phyloP scores from a whole-genome alignment of 2,113 vertebrate species.

The Passer domesticus region DNA sequence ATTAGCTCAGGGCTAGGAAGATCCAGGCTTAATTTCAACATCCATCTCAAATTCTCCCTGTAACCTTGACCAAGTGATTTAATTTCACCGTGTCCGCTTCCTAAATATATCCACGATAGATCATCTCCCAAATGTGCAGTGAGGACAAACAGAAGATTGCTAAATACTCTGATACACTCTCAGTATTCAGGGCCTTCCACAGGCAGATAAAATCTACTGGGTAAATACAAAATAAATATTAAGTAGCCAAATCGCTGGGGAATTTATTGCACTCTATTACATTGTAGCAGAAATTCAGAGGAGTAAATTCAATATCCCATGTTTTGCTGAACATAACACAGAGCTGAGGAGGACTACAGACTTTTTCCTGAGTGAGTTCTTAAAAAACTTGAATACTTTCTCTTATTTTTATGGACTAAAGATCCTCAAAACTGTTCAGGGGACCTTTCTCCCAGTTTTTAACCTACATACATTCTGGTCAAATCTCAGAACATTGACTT shows the following conservation, averaged over 20 bases:
- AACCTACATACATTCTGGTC: background rate
- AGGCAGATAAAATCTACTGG: background rate
- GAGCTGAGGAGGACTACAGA: background rate
- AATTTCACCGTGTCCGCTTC: background rate
- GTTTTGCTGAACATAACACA: background rate
- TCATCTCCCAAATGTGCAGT: background rate
- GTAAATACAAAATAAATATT: background rate
- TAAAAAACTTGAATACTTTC: background rate
- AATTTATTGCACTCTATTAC: background rate
- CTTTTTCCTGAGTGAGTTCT: background rate
- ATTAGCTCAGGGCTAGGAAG: background rate
- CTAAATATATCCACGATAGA: background rate
- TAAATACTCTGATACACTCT: background rate
- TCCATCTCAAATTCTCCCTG: background rate
- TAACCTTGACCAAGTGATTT: conserved; percentile 32
- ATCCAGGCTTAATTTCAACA: conserved; percentile 12
- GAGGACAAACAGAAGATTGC: background rate
- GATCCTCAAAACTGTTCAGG: background rate
- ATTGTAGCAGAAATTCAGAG: background rate
- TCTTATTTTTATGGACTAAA: background rate
- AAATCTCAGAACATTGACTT: background rate
- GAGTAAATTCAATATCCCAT: background rate
- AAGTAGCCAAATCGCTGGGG: background rate
- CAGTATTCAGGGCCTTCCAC: background rate
- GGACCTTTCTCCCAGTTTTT: background rate